Percentiles rank a stretch among this genome's conserved stretches.
Evolutionary conservation across 1,140 invertebrate genomes (phyloP).

Genomic region (Atta texana): DNA sequence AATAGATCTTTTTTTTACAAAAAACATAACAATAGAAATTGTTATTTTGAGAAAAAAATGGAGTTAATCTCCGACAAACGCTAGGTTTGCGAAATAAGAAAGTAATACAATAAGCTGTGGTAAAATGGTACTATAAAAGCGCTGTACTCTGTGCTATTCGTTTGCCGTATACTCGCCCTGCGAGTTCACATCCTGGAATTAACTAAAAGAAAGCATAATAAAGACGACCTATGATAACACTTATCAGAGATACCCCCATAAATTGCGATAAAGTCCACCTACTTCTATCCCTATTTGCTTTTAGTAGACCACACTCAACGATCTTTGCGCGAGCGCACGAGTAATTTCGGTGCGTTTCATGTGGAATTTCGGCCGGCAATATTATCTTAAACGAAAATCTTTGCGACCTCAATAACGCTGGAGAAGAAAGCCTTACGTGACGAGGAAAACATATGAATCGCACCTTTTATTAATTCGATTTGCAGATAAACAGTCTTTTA

Average conservation of each 20-base stretch:
- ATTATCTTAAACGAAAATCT: constrained; percentile 49
- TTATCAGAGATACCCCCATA: constrained; percentile 43
- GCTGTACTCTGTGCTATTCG: neutral
- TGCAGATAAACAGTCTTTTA: neutral
- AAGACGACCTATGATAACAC: constrained; percentile 58
- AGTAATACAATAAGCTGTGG: constrained; percentile 42
- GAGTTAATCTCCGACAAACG: constrained; percentile 28
- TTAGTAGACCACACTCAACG: neutral
- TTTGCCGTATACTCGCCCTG: neutral
- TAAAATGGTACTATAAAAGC: constrained; percentile 46
- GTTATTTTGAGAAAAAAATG: neutral
- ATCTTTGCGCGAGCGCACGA: neutral
- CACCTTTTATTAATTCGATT: constrained; percentile 23
- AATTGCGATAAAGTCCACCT: constrained; percentile 51
- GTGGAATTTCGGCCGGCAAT: constrained; percentile 52
- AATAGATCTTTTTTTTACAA: neutral
- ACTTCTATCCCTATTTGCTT: constrained; percentile 24
- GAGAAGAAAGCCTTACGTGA: constrained; percentile 30
- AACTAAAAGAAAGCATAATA: constrained; percentile 60
- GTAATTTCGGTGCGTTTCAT: constrained; percentile 51
- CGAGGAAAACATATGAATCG: constrained; percentile 23
- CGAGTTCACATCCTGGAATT: constrained; percentile 37
- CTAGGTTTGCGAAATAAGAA: constrained; percentile 27
- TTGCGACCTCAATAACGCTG: constrained; percentile 23
- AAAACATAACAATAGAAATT: neutral